Evolutionary conservation across 2,888 invertebrate genomes (phyloP), one percentile per base, ranked within the genome.

Genomic region (Callyntrura guangdongensis): DNA sequence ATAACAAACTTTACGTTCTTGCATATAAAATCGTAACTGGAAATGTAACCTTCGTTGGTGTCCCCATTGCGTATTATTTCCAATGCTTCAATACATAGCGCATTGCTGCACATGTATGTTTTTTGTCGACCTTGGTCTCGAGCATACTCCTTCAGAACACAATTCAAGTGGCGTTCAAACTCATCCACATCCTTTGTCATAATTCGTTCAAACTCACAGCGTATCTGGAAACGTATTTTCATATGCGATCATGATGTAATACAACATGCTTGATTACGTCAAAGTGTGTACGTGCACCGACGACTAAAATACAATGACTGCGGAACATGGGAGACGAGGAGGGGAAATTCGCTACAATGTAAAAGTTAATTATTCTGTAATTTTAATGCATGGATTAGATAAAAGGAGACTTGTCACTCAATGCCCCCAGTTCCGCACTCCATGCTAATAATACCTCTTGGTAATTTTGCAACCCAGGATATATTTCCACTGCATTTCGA

Each of bases 91-190:
- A 25, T 22, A 14, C 79, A 79, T 11, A 25, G 27, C n/a, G 20
- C 27, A 56, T 53, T 79, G 25, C 17, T 79, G 17, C 79, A 79
- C 17, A 20, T 79, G 79, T 79, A 79, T 1, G 9, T 27, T 11
- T 79, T 79, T 36, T 53, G 49, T 8, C 25, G 25, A 0, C 22
- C 25, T 12, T 79, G 79, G 6, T 79, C 79, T 45, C 45, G 9
- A 6, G 79, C 79, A 14, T 79, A 79, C 5, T 79, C 53, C 36
- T 87, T 67, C 25, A 87, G 45, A 5, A 86, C 79, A 22, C 53
- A 49, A 8, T 79, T 79, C 22, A 86, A 12, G 9, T 67, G 59
- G 0, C 53, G 20, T 11, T 87, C 86, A 59, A 87, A 87, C 11
- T 61, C 79, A 8, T 67, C 12, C 12, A 79, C 79, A 8, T 12